Conservation (phyloP, 2,888 invertebrate species). For the Leptinotarsa haldemani region DNA sequence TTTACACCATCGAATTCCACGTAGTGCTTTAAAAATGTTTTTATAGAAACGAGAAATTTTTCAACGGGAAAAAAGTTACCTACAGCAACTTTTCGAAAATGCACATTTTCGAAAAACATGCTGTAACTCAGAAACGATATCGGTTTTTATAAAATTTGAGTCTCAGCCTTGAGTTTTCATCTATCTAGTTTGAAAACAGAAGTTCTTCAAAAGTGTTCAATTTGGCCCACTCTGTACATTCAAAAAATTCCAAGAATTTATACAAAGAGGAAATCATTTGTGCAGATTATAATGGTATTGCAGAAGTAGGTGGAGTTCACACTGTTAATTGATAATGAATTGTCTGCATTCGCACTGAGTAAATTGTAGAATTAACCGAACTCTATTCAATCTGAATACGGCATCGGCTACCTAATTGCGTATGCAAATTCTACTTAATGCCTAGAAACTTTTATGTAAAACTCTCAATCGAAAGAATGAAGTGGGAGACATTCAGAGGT, state of each 20-base stretch:
- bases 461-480: constrained; percentile 32
- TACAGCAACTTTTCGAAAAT: no score
- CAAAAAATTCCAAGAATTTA: neutral
- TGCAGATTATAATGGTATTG: neutral
- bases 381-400: constrained; percentile 41
- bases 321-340: constrained; percentile 31
- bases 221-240: no score
- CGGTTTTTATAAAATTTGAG: no score
- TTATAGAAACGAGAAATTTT: no score
- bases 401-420: constrained; percentile 48
- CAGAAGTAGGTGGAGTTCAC: constrained; percentile 11
- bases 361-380: constrained; percentile 33
- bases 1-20: no score
- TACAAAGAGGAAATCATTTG: neutral
- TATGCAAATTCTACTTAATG: constrained; percentile 51
- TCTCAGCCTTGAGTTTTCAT: no score
- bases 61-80: no score
- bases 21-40: no score
- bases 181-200: no score
- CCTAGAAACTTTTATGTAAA: constrained; percentile 40
- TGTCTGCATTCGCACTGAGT: constrained; percentile 31
- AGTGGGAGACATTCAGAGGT: constrained; percentile 21
- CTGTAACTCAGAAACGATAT: no score
- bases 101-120: no score
- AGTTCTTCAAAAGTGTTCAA: no score